Base-by-base conservation (phyloP, 2,888 invertebrate genomes). In the Euclidia mi region DNA sequence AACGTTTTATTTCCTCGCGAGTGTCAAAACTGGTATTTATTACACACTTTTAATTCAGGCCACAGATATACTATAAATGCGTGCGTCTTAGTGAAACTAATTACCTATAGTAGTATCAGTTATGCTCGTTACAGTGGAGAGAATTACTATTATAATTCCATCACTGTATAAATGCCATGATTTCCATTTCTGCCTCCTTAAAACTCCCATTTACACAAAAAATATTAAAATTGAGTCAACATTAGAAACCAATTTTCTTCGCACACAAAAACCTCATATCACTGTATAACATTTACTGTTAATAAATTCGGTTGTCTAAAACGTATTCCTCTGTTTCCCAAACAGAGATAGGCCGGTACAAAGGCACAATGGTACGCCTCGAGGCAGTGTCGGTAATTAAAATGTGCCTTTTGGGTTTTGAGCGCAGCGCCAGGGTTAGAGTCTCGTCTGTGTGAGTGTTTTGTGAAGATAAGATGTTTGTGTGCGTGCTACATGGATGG, bases 321-420 rank as follows among this genome's bases (percentile, higher is more conserved):
- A 38, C 58, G 55, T 45, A 64, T 60, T 58, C 46, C 44, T 46
- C 71, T 74, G 61, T 69, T 64, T 60, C 56, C 53, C 69, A 70
- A 65, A 58, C 71, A 71, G 65, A 71, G 65, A 76, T 58, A 71
- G 64, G 65, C 59, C 45, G 61, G 55, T 51, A 65, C 73, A 73
- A 73, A 73, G 74, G 71, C 66, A 84, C 84, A 85, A 83, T 81
- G 66, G 78, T 56, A 67, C 69, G 66, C 76, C 89, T 76, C 51
- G 71, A 59, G 88, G 89, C 89, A 74, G 85, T 82, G 82, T 76
- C 76, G 85, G 88, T 92, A 91, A 93, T 93, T 92, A 93, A 92
- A 92, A 91, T 87, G 84, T 79, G 89, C 89, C 89, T 87, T 91
- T 92, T 87, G 85, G 87, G 79, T 84, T 83, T 73, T 68, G 78